Evolutionary conservation across 2,888 invertebrate species (phyloP).

Genomic region (Leucophora obtusa): DNA sequence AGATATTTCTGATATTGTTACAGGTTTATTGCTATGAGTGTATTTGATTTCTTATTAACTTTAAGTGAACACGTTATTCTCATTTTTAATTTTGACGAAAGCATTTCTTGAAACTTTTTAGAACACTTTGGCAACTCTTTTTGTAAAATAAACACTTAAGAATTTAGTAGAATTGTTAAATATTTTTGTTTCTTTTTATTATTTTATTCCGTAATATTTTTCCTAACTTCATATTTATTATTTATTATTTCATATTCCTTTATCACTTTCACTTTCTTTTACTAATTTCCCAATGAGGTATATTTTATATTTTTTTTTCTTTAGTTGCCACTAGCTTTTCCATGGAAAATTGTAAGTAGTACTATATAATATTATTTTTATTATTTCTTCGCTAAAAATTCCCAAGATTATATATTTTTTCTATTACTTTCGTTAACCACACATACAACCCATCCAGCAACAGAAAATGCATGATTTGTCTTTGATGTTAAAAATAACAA

Average conservation of each 20-base stretch:
- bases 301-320: neutral
- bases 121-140: no score
- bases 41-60: no score
- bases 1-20: no score
- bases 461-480: conserved; percentile 47
- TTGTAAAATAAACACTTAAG: no score
- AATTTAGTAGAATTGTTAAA: no score
- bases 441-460: neutral
- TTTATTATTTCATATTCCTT: no score
- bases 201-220: no score
- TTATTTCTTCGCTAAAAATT: conserved; percentile 51
- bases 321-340: conserved; percentile 39
- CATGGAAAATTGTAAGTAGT: conserved; percentile 24
- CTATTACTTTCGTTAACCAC: neutral
- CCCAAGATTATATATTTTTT: conserved; percentile 49
- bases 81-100: no score
- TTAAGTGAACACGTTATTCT: no score
- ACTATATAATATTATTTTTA: conserved; percentile 48
- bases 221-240: conserved; percentile 38
- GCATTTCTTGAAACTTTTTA: no score
- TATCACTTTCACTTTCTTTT: conserved; percentile 52
- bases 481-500: conserved; percentile 15
- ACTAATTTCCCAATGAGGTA: conserved; percentile 9
- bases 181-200: no score
- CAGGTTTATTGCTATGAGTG: no score